Evolutionary conservation across 2,888 invertebrate genomes (phyloP).

Genomic region (Timandra comae): DNA sequence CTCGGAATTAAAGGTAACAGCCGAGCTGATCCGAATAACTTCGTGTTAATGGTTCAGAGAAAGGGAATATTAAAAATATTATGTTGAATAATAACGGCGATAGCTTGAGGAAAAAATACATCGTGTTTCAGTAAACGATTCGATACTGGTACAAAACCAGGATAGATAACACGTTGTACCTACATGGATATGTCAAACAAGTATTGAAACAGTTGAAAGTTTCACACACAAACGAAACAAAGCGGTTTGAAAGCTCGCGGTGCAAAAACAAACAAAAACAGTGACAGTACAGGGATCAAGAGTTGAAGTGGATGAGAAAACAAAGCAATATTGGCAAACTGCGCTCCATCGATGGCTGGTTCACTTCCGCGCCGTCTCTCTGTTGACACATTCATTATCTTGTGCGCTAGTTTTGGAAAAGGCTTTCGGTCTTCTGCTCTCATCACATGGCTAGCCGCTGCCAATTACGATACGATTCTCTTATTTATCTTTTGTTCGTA

Average conservation of each 20-base stretch:
- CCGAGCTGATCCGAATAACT: neutral
- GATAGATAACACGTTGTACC: slow-evolving; percentile 11
- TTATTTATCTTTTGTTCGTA: too few relatives aligned
- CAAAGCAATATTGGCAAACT: slow-evolving; percentile 21
- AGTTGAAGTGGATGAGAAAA: slow-evolving; percentile 24
- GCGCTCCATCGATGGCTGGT: slow-evolving; percentile 15
- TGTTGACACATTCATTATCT: slow-evolving; percentile 35
- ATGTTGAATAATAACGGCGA: too few relatives aligned
- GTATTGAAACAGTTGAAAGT: slow-evolving; percentile 17
- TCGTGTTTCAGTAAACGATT: slow-evolving; percentile 2
- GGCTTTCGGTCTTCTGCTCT: slow-evolving; percentile 6
- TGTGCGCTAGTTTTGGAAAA: slow-evolving; percentile 20
- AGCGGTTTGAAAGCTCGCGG: slow-evolving; percentile 16
- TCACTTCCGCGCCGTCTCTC: slow-evolving; percentile 16
- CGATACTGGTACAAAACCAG: slow-evolving; percentile 6
- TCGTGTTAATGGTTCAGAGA: too few relatives aligned
- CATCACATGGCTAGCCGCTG: neutral
- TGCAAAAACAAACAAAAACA: slow-evolving; percentile 25
- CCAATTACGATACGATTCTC: too few relatives aligned
- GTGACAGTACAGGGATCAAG: slow-evolving; percentile 26
- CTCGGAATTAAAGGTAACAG: neutral
- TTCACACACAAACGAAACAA: slow-evolving; percentile 21
- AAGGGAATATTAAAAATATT: too few relatives aligned
- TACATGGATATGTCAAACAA: slow-evolving; percentile 17
- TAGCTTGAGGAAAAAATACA: neutral